Conservation (phyloP, 2,888 invertebrate species). For the Axea sp. region DNA sequence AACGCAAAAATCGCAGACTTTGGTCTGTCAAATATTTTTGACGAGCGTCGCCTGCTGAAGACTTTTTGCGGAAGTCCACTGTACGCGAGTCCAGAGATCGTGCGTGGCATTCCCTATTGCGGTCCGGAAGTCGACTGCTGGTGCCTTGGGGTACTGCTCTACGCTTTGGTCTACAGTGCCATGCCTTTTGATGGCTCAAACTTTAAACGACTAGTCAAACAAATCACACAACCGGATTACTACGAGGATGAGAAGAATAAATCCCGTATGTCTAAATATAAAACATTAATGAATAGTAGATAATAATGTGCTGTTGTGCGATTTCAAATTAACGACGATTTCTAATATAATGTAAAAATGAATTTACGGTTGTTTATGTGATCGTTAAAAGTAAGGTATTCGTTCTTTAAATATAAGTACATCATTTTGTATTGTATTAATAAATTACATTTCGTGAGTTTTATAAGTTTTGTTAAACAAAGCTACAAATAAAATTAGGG, state of each 20-base stretch:
- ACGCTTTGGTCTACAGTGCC: slow-evolving; percentile 98
- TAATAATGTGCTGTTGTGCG: too few relatives aligned
- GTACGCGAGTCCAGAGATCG: slow-evolving; percentile 98
- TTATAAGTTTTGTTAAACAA: too few relatives aligned
- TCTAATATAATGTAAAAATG: too few relatives aligned
- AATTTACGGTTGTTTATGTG: too few relatives aligned
- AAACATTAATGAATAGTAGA: too few relatives aligned
- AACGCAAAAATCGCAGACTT: slow-evolving; percentile 99
- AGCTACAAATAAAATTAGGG: too few relatives aligned
- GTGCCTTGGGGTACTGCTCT: slow-evolving; percentile 98
- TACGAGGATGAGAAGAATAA: slow-evolving; percentile 95
- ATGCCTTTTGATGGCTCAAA: slow-evolving; percentile 99
- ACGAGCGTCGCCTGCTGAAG: slow-evolving; percentile 89
- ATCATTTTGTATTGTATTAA: too few relatives aligned
- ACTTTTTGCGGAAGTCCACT: slow-evolving; percentile 98
- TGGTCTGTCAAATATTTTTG: slow-evolving; percentile 98
- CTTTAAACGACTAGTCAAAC: slow-evolving; percentile 96
- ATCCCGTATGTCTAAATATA: slow-evolving; percentile 86
- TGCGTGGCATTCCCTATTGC: slow-evolving; percentile 96
- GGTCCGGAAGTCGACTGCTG: slow-evolving; percentile 97
- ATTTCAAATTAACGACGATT: too few relatives aligned
- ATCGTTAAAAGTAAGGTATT: too few relatives aligned
- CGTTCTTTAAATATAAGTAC: too few relatives aligned
- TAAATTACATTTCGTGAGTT: too few relatives aligned
- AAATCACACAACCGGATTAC: slow-evolving; percentile 98